Evolutionary conservation across 30 jellyfish, hydroid and myxozoan genomes (phyloP).

Genomic region (Clytia hemisphaerica): DNA sequence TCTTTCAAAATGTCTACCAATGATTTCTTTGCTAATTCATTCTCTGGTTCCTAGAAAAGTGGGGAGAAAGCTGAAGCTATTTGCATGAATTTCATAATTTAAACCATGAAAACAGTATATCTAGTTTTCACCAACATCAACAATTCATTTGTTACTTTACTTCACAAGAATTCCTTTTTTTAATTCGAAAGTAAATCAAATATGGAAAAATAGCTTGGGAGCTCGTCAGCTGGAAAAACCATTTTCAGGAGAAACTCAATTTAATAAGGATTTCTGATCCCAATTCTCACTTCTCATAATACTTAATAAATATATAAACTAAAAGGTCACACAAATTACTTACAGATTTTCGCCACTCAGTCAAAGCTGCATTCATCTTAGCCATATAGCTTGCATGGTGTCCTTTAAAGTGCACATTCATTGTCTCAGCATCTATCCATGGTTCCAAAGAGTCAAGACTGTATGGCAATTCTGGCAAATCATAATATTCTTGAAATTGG

Average conservation of each 20-base stretch:
- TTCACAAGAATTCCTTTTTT: no score
- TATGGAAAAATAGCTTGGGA: not conserved
- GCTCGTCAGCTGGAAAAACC: not conserved
- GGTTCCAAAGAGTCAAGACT: slow-evolving; percentile 56
- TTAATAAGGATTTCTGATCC: not conserved
- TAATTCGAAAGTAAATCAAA: no score
- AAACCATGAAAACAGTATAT: not conserved
- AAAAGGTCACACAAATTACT: not conserved
- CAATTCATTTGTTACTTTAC: no score
- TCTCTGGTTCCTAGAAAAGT: slow-evolving; percentile 39
- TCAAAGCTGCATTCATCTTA: slow-evolving; percentile 76
- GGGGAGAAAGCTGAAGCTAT: not conserved
- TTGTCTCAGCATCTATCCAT: slow-evolving; percentile 51
- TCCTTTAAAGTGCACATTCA: slow-evolving; percentile 75
- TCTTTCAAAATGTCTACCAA: slow-evolving; percentile 41
- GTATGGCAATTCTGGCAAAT: slow-evolving; percentile 62
- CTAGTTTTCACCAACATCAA: not conserved
- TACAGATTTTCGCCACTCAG: slow-evolving; percentile 83
- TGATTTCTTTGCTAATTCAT: slow-evolving; percentile 29
- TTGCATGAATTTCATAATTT: not conserved
- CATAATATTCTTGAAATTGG: slow-evolving; percentile 25
- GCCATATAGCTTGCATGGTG: slow-evolving; percentile 79
- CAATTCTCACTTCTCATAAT: not conserved
- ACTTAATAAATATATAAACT: not conserved
- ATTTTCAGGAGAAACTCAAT: no score